Percentiles rank a stretch among this genome's conserved stretches.
phyloP scores from a whole-genome alignment of 2,797 vertebrate species.

The Rhyacichthys aspro region DNA sequence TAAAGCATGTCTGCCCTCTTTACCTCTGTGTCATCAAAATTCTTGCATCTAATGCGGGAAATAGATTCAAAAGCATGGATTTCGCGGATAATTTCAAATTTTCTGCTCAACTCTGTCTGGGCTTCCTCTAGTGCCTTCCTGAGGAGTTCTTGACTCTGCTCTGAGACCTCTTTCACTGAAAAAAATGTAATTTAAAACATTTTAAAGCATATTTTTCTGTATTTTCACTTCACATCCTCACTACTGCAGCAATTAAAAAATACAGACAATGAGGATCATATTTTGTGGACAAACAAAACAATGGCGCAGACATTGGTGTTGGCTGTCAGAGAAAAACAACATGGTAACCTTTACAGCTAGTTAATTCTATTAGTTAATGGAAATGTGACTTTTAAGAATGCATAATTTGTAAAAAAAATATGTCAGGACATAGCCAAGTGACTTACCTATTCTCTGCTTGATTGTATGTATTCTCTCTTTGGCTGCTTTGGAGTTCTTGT shows the following conservation, averaged over 20 bases:
- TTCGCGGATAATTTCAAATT: slow-evolving; percentile 81
- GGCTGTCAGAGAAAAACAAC: too few relatives aligned
- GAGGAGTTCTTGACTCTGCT: slow-evolving; percentile 83
- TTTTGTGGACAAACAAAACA: too few relatives aligned
- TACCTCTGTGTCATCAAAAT: slow-evolving; percentile 89
- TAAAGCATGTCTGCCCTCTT: slow-evolving; percentile 29
- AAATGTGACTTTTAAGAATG: too few relatives aligned
- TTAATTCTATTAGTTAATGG: too few relatives aligned
- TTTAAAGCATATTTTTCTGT: neutral
- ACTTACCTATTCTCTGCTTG: slow-evolving; percentile 86
- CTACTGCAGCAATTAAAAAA: too few relatives aligned
- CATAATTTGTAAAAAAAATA: too few relatives aligned
- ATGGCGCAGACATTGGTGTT: too few relatives aligned
- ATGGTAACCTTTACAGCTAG: too few relatives aligned
- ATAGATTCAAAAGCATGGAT: slow-evolving; percentile 81
- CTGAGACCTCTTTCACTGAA: slow-evolving; percentile 87
- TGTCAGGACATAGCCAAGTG: neutral
- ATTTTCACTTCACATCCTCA: too few relatives aligned
- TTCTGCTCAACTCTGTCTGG: slow-evolving; percentile 81
- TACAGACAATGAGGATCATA: too few relatives aligned
- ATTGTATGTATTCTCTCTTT: slow-evolving; percentile 82
- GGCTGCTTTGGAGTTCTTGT: slow-evolving; percentile 85
- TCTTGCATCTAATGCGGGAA: slow-evolving; percentile 74
- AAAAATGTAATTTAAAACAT: too few relatives aligned
- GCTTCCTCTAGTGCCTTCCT: slow-evolving; percentile 79